A percentile compares a stretch with the other conserved stretches of the same genome.
Conservation (phyloP, 2,113 vertebrate genomes). For the Indri indri region DNA sequence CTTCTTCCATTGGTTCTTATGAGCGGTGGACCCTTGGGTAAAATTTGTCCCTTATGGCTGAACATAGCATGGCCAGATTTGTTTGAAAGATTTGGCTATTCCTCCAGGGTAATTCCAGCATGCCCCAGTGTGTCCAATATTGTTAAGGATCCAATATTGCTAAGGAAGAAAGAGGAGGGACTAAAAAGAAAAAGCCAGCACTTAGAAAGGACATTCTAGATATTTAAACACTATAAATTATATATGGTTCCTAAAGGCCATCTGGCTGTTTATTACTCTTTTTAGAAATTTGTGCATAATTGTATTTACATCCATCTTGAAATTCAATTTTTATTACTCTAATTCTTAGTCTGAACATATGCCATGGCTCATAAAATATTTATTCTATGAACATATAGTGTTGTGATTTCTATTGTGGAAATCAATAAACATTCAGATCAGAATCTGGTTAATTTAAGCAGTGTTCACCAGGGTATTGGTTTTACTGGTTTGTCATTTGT, state of each 20-base stretch:
- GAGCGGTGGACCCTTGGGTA: neutral
- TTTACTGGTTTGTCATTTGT: neutral
- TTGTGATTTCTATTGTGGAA: neutral
- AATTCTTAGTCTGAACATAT: slow-evolving; percentile 44
- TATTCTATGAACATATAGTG: neutral
- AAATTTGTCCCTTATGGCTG: neutral
- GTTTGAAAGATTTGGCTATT: neutral
- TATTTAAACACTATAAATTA: slow-evolving; percentile 1
- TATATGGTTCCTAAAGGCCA: neutral
- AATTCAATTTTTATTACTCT: slow-evolving; percentile 46
- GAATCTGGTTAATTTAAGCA: neutral
- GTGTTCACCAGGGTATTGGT: neutral
- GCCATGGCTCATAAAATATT: slow-evolving; percentile 40
- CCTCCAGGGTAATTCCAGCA: neutral
- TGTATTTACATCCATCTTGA: slow-evolving; percentile 34
- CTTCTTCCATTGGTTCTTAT: neutral
- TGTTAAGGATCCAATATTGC: neutral
- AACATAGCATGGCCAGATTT: neutral
- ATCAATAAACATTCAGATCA: slow-evolving; percentile 9
- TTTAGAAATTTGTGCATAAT: neutral
- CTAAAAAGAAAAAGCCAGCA: neutral
- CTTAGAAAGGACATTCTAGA: neutral
- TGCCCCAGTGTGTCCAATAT: neutral
- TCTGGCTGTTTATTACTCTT: neutral
- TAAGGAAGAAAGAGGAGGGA: neutral